phyloP scores from a whole-genome alignment of 2,113 vertebrate genomes.

The Meles meles region DNA sequence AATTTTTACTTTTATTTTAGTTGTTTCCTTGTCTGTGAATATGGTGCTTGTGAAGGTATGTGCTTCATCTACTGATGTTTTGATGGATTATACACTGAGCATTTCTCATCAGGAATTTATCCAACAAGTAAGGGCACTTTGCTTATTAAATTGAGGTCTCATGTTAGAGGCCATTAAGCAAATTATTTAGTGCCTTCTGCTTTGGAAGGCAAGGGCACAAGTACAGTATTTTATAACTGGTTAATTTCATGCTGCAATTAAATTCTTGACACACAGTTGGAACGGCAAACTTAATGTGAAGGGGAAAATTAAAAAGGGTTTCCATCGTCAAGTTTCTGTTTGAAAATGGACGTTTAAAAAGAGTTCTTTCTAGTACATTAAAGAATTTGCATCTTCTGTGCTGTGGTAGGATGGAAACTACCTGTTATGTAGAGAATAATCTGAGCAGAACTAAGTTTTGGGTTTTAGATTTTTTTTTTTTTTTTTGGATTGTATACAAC shows the following conservation, averaged over 20 bases:
- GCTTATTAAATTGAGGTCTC: constrained; percentile 85
- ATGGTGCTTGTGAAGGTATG: not conserved
- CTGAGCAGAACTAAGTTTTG: not conserved
- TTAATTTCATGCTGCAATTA: constrained; percentile 85
- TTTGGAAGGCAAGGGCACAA: constrained; percentile 77
- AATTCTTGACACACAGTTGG: constrained; percentile 82
- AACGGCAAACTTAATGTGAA: constrained; percentile 80
- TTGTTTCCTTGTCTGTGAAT: not conserved
- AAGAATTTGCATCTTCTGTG: constrained; percentile 56
- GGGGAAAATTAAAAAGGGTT: constrained; percentile 69
- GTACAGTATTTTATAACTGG: constrained; percentile 81
- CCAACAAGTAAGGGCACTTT: constrained; percentile 81
- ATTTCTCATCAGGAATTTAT: constrained; percentile 79
- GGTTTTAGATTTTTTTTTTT: not conserved
- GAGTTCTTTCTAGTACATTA: constrained; percentile 63
- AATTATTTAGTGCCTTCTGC: constrained; percentile 83
- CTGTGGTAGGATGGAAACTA: not conserved
- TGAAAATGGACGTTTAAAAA: constrained; percentile 64
- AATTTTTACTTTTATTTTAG: not conserved
- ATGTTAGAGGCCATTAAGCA: constrained; percentile 84
- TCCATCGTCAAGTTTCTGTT: constrained; percentile 60
- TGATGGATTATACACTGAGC: constrained; percentile 74
- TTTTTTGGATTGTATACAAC: not conserved
- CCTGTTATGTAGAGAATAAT: constrained; percentile 38
- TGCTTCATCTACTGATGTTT: constrained; percentile 69